Base-by-base conservation (phyloP, 2,888 invertebrate species). In the Oxytorus armatus region DNA sequence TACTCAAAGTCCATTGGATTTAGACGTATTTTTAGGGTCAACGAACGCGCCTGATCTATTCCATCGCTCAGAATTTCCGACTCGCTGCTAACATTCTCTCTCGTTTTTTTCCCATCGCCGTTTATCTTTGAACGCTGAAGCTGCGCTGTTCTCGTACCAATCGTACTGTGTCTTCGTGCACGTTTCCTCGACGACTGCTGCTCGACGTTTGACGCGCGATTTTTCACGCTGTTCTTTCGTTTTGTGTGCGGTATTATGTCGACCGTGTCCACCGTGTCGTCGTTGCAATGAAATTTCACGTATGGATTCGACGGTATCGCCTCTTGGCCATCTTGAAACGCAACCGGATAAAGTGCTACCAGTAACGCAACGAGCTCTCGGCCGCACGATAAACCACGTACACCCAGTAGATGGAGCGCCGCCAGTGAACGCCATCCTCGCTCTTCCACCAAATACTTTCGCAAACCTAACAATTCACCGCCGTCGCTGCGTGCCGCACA, bases 361-460 rank as follows among this genome's bases (percentile, higher is more conserved):
- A 95, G 92, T 53, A 95, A 93, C 7, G 94, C 94, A 77, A 94
- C 93, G 82, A 95, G 91, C 87, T 95, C 94, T 1, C 94, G 93
- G 76, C 93, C 94, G 88, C 95, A 95, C 11, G 94, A 94, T 29
- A 95, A 87, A 3, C 94, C 94, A 92, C 94, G 88, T 1, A 94
- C 93, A 0, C 94, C 95, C 8, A 95, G 89, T 3, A 93, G 92
- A 66, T 93, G 93, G 18, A 95, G 93, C 69, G 94, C 92, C 65
- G 94, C 93, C 16, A 95, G 92, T 79, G 94, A 93, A 77, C 94
- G 92, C 95, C 95, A 95, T 7, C 95, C 95, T 49, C 94, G 92
- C 29, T 94, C 95, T 0, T 93, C 93, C 36, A 94, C 92, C 80
- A 95, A 88, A 88, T 94, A 94, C 82, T 92, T 93, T 78, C 93